Evolutionary conservation across 2,797 vertebrate genomes (phyloP).

Genomic region (Masticophis lateralis): DNA sequence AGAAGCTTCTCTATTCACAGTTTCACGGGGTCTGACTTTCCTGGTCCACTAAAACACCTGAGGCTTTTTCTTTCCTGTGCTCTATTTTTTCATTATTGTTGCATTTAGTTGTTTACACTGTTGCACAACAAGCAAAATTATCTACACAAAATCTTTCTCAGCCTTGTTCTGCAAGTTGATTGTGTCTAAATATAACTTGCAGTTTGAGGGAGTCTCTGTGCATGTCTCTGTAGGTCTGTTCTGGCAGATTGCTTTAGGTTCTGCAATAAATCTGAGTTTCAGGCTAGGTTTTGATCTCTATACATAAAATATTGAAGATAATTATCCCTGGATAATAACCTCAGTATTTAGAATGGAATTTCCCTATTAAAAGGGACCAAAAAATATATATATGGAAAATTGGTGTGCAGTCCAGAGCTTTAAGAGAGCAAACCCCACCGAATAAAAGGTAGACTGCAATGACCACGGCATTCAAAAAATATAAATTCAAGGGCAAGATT

Average conservation of each 20-base stretch:
- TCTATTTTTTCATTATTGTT: background rate
- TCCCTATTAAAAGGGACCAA: background rate
- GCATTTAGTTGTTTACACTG: background rate
- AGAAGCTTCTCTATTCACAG: constrained; percentile 2
- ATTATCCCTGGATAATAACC: background rate
- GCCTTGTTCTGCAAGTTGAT: background rate
- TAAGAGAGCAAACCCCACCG: background rate
- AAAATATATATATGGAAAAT: background rate
- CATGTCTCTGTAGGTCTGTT: background rate
- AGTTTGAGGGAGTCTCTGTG: background rate
- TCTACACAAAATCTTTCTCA: background rate
- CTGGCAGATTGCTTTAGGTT: background rate
- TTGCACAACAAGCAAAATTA: background rate
- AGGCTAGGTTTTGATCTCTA: background rate
- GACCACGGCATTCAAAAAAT: fast-evolving
- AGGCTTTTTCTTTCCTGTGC: background rate
- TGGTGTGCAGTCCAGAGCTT: background rate
- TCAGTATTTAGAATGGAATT: background rate
- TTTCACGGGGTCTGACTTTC: background rate
- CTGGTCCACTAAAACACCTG: background rate
- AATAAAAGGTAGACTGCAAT: background rate
- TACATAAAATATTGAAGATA: background rate
- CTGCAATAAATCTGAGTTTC: background rate
- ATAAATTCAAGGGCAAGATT: background rate
- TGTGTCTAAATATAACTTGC: too few species aligned